Evolutionary conservation across 2,113 vertebrate species (phyloP).

Genomic region (Urocolius indicus): DNA sequence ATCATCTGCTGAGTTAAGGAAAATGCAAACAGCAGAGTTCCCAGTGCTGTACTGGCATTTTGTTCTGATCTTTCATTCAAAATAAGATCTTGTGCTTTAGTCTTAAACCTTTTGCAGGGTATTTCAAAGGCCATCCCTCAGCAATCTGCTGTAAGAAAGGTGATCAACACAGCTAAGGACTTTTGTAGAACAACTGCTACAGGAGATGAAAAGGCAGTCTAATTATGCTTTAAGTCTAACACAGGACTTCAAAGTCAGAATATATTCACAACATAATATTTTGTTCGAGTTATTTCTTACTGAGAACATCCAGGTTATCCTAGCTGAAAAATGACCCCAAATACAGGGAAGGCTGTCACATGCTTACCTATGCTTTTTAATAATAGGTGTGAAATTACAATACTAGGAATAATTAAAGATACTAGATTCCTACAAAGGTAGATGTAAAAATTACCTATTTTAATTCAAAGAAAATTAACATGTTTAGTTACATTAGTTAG

Average conservation of each 20-base stretch:
- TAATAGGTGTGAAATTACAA: neutral
- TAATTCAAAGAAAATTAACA: neutral
- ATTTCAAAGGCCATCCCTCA: neutral
- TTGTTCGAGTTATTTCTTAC: neutral
- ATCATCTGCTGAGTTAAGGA: neutral
- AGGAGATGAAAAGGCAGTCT: neutral
- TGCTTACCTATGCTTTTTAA: neutral
- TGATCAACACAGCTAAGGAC: neutral
- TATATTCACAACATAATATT: neutral
- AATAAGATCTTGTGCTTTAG: neutral
- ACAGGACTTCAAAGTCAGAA: neutral
- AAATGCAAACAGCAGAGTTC: neutral
- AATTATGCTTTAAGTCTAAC: neutral
- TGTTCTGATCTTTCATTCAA: neutral
- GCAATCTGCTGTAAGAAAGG: neutral
- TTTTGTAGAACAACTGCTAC: neutral
- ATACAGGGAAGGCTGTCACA: neutral
- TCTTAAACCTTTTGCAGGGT: neutral
- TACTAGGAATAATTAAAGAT: neutral
- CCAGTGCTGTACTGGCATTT: neutral
- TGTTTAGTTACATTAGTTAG: neutral
- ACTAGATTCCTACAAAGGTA: neutral
- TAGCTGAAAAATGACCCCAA: neutral
- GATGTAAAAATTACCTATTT: neutral
- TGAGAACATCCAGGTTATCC: neutral